Evolutionary conservation across 2,888 invertebrate genomes (phyloP).

Genomic region (Athrips mouffetella): DNA sequence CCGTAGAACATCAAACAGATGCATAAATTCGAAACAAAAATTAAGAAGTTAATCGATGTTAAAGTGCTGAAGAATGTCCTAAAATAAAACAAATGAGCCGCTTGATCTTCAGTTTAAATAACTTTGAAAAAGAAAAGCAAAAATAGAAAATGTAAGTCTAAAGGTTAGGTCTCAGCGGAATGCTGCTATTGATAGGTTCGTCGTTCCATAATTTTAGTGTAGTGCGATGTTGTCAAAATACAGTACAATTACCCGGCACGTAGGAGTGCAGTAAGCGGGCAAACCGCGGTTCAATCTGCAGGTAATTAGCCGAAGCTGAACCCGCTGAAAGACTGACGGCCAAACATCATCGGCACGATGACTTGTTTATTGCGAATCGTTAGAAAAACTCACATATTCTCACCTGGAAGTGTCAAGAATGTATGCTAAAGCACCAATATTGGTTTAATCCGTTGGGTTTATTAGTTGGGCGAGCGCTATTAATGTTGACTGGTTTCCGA

Average conservation of each 20-base stretch:
- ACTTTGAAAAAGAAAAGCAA: not conserved
- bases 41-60: slow-evolving; percentile 52
- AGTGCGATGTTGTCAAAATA: slow-evolving; percentile 58
- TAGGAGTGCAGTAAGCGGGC: slow-evolving; percentile 41
- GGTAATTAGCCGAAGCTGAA: slow-evolving; percentile 62
- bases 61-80: slow-evolving; percentile 34
- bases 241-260: slow-evolving; percentile 52
- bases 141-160: not conserved
- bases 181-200: slow-evolving; percentile 30
- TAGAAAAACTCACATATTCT: slow-evolving; percentile 43
- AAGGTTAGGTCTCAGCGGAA: not conserved
- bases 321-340: slow-evolving; percentile 65
- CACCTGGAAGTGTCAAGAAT: slow-evolving; percentile 43
- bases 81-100: slow-evolving; percentile 32
- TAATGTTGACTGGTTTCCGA: slow-evolving; percentile 59
- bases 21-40: slow-evolving; percentile 48
- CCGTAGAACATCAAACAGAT: slow-evolving; percentile 62
- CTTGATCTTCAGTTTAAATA: not conserved
- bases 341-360: slow-evolving; percentile 42
- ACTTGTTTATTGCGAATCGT: slow-evolving; percentile 61
- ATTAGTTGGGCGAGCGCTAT: slow-evolving; percentile 49
- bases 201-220: slow-evolving; percentile 43
- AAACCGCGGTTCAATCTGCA: slow-evolving; percentile 39
- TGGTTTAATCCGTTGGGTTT: slow-evolving; percentile 46
- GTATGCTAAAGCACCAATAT: slow-evolving; percentile 46